phyloP scores from a whole-genome alignment of 2,797 vertebrate species.

The Spea hammondii region DNA sequence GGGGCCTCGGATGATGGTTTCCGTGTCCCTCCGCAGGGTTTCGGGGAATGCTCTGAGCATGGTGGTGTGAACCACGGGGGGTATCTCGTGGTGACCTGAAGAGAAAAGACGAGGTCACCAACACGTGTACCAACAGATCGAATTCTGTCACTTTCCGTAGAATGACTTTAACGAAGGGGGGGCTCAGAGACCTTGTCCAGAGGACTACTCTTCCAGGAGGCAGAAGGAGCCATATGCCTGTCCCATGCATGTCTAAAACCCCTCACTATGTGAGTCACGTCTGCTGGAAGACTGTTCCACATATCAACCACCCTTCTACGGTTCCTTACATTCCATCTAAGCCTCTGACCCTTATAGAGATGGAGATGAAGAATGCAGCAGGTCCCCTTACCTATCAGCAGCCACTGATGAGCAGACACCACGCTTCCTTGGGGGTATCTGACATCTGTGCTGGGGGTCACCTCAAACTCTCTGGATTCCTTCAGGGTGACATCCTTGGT shows the following conservation, averaged over 20 bases:
- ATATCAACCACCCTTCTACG: too few species aligned
- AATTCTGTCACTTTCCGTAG: too few species aligned
- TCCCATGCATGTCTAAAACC: too few species aligned
- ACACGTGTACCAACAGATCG: too few species aligned
- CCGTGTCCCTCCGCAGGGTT: constrained; percentile 69
- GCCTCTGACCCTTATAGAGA: background rate
- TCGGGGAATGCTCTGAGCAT: constrained; percentile 86
- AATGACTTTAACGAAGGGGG: too few species aligned
- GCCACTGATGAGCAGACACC: constrained; percentile 81
- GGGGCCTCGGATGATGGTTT: constrained; percentile 69
- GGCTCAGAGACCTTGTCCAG: too few species aligned
- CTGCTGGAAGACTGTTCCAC: too few species aligned
- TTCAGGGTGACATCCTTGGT: constrained; percentile 85
- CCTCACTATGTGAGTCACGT: too few species aligned
- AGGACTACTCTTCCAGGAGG: too few species aligned
- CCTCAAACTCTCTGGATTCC: constrained; percentile 81
- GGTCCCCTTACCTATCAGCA: constrained; percentile 81
- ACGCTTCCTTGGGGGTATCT: constrained; percentile 86
- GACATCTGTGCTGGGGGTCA: constrained; percentile 84
- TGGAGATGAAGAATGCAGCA: too few species aligned
- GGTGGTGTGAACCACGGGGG: constrained; percentile 90
- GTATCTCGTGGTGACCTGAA: constrained; percentile 88
- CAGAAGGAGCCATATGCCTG: too few species aligned
- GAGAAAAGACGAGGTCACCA: background rate
- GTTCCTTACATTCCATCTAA: background rate